phyloP scores from a whole-genome alignment of 2,888 invertebrate genomes.

The Pyrgus malvae region DNA sequence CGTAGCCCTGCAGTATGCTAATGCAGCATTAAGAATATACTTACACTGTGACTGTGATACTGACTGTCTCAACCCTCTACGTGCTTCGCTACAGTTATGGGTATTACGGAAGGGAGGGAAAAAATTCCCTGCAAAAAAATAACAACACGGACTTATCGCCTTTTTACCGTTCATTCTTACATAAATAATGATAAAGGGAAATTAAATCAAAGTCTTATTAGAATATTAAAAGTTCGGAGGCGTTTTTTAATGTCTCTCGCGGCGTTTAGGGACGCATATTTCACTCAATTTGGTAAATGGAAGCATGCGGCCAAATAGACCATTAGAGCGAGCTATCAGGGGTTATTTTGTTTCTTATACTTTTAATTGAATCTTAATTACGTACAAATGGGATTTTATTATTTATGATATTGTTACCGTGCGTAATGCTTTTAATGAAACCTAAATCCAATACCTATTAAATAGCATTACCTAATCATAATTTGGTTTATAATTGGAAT shows the following conservation, averaged over 20 bases:
- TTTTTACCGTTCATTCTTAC: conserved; percentile 70
- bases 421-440: too few relatives aligned
- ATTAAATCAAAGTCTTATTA: conserved; percentile 82
- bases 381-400: neutral
- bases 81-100: conserved; percentile 33
- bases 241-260: conserved; percentile 76
- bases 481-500: too few relatives aligned
- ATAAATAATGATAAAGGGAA: conserved; percentile 82
- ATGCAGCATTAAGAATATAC: conserved; percentile 24
- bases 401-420: conserved; percentile 7
- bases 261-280: conserved; percentile 74
- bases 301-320: conserved; percentile 52
- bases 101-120: conserved; percentile 52
- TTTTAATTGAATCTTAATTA: conserved; percentile 49
- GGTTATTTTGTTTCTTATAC: conserved; percentile 53
- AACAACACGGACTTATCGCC: conserved; percentile 74
- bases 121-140: conserved; percentile 48
- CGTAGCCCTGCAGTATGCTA: conserved; percentile 6
- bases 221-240: conserved; percentile 78
- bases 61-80: conserved; percentile 48
- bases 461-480: too few relatives aligned
- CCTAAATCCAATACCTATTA: too few relatives aligned
- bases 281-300: conserved; percentile 80
- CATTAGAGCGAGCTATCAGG: conserved; percentile 44
- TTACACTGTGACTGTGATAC: conserved; percentile 46